These are phyloP conservation scores for Aphelocoma californica DNA, from an alignment of 2,797 vertebrate genomes.

Conservation along the genomic window DNA sequence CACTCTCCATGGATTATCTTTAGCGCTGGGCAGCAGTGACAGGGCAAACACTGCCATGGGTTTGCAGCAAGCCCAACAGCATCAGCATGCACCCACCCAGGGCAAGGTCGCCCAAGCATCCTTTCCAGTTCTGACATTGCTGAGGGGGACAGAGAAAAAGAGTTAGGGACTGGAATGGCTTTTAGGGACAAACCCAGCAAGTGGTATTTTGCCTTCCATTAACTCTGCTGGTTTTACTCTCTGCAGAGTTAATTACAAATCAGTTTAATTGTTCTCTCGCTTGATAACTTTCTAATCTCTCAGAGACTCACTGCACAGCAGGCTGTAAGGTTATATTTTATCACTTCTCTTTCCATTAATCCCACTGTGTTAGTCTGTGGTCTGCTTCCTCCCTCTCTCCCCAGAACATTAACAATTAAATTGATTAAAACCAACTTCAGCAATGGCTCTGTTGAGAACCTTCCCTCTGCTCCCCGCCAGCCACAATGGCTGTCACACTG, in stretches of 20 bases:
- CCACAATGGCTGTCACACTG: neutral
- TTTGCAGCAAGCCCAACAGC: neutral
- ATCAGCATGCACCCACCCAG: neutral
- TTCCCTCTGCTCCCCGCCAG: neutral
- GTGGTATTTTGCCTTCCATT: slow-evolving; percentile 28
- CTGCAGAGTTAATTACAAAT: slow-evolving; percentile 72
- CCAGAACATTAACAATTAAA: slow-evolving; percentile 47
- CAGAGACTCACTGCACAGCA: slow-evolving; percentile 57
- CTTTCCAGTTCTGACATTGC: neutral
- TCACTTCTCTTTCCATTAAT: slow-evolving; percentile 65
- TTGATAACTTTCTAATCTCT: slow-evolving; percentile 67
- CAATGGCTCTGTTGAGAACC: neutral
- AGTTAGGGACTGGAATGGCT: neutral
- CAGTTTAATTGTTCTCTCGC: slow-evolving; percentile 68
- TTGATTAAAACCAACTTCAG: slow-evolving; percentile 54
- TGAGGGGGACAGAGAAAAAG: neutral
- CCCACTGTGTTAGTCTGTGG: slow-evolving; percentile 19
- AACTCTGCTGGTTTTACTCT: slow-evolving; percentile 55
- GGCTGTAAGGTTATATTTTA: slow-evolving; percentile 67
- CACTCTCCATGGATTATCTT: fast-evolving
- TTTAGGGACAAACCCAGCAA: slow-evolving; percentile 31
- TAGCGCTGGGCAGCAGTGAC: fast-evolving
- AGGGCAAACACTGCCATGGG: fast-evolving
- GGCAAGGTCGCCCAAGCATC: fast-evolving
- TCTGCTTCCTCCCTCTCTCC: slow-evolving; percentile 48